Evolutionary conservation across 2,888 invertebrate genomes (phyloP), one percentile per base, ranked within the genome.

Genomic region (Chaitophorus viminalis): DNA sequence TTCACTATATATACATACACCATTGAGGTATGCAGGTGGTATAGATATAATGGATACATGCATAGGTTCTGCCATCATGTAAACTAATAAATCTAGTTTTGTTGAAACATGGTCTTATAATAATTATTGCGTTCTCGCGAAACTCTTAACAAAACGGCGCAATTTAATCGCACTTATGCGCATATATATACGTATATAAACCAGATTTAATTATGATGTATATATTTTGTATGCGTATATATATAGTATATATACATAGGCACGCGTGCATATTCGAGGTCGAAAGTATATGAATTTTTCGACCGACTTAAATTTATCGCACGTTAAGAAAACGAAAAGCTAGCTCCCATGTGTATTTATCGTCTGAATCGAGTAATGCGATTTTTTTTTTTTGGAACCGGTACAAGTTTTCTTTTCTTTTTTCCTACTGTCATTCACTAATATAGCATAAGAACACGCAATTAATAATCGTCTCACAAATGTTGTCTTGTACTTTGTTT

Each of bases 381-480:
- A 82, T 79, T 79, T 74, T 74, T 70, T 70, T 31, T 74, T 60
- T 21, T 83, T 83, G 82, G 74, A 83, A 74, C 74, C 17, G 60
- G 11, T 54, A 36, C 82, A 83, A 83, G 31, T 74, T 60, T 82
- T 31, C 11, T 70, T 46, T 36, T 60, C 29, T 60, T 60, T 25
- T 18, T 25, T 6, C 21, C 8, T n/a, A 25, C 25, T 9, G 25
- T 74, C 25, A 74, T 25, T 21, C 31, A 25, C 25, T 60, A 21
- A 21, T 60, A 60, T 21, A 60, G 60, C 60, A n/a, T n/a, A 60
- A 60, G 70, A 72, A 25, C 70, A n/a, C 46, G 70, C 72, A 52
- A 82, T 82, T 33, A 82, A 72, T 82, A 52, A 52, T 82, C 72
- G 72, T 82, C 52, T 82, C 46, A 46, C 46, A 82, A 52, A 70